phyloP scores from a whole-genome alignment of 2,888 invertebrate species.

The Archaeoteleia sp. region DNA sequence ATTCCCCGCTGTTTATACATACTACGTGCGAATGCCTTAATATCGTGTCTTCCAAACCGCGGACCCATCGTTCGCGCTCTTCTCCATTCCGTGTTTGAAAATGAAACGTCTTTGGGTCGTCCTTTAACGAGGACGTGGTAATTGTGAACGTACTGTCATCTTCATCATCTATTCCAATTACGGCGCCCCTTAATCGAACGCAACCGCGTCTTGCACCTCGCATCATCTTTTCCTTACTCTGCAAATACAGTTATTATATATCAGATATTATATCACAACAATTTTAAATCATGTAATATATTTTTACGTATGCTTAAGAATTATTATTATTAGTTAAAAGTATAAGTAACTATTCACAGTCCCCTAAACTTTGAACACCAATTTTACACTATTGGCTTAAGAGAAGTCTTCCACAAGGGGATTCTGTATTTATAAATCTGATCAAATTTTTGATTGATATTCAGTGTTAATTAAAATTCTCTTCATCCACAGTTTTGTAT shows the following conservation, averaged over 20 bases:
- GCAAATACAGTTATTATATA: conserved; percentile 69
- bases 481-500: too few species aligned
- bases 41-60: conserved; percentile 95
- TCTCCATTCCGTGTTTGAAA: conserved; percentile 97
- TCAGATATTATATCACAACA: neutral
- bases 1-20: too few species aligned
- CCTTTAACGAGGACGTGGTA: conserved; percentile 79
- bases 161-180: conserved; percentile 99
- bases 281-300: neutral
- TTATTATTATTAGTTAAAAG: too few species aligned
- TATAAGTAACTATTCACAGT: too few species aligned
- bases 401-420: too few species aligned
- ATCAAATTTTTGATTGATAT: too few species aligned
- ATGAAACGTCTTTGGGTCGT: conserved; percentile 99
- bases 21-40: conserved; percentile 85
- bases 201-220: conserved; percentile 97
- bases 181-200: conserved; percentile 96
- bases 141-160: conserved; percentile 99
- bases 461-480: too few species aligned
- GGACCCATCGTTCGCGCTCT: conserved; percentile 97
- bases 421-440: too few species aligned
- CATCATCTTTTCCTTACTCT: conserved; percentile 99
- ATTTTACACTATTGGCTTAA: too few species aligned
- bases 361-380: too few species aligned
- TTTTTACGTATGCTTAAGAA: too few species aligned